Evolutionary conservation across 2,888 invertebrate genomes (phyloP).

Genomic region (Morpho deidamia): DNA sequence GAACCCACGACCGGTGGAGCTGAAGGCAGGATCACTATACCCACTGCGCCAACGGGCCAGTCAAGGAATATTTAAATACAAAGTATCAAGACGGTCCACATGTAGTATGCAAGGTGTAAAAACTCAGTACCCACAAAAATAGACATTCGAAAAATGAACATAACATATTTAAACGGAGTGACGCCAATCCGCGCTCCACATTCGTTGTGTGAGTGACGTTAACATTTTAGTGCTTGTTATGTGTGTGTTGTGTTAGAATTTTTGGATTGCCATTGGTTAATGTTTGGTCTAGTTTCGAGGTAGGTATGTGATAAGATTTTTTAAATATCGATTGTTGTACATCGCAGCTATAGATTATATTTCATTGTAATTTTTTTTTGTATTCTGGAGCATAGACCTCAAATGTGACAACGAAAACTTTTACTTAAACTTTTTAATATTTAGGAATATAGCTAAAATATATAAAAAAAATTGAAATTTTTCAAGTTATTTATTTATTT

Average conservation of each 20-base stretch:
- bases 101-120: constrained; percentile 50
- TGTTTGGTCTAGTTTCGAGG: constrained; percentile 6
- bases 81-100: constrained; percentile 43
- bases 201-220: constrained; percentile 38
- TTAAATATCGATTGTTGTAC: too few species aligned
- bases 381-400: too few species aligned
- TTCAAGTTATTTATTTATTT: too few species aligned
- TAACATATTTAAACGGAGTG: constrained; percentile 45
- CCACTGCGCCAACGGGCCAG: too few species aligned
- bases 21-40: too few species aligned
- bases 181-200: constrained; percentile 44
- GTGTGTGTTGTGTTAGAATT: constrained; percentile 20
- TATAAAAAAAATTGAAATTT: too few species aligned
- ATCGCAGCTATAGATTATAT: too few species aligned
- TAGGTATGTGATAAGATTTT: constrained; percentile 1
- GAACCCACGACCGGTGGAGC: too few species aligned
- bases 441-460: too few species aligned
- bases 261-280: constrained; percentile 19
- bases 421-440: too few species aligned
- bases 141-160: constrained; percentile 69
- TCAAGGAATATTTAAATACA: not conserved
- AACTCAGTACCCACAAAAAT: constrained; percentile 67
- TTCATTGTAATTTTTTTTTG: too few species aligned
- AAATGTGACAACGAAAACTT: too few species aligned
- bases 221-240: constrained; percentile 25